A percentile compares a stretch with the other conserved stretches of the same genome.
phyloP scores from a whole-genome alignment of 1,140 invertebrate genomes.

The Halictus rubicundus region DNA sequence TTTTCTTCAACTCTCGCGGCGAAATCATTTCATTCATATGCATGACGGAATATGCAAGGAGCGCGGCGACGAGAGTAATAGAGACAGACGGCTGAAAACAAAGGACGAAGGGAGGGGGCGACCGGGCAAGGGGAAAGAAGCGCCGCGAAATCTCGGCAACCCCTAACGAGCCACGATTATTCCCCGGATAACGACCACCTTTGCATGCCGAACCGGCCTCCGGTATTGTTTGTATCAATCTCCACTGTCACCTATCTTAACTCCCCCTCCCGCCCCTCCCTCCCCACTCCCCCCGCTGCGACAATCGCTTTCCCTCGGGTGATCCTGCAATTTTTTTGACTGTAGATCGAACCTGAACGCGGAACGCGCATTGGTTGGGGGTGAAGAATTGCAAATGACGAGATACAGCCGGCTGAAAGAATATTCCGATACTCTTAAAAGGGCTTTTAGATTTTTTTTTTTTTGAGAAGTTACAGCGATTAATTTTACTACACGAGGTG shows the following conservation, averaged over 20 bases:
- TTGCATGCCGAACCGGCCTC: conserved; percentile 34
- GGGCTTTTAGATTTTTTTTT: too few relatives aligned
- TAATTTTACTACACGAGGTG: too few relatives aligned
- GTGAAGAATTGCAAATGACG: too few relatives aligned
- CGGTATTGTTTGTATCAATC: conserved; percentile 31
- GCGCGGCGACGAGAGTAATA: background rate
- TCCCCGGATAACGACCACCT: conserved; percentile 58
- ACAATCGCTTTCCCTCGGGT: background rate
- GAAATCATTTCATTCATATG: conserved; percentile 71
- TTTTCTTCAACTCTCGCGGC: conserved; percentile 51
- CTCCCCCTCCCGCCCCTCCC: too few relatives aligned
- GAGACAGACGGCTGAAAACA: background rate
- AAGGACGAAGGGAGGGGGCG: background rate
- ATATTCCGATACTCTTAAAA: too few relatives aligned
- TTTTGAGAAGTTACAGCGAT: too few relatives aligned
- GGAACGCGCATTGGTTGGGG: too few relatives aligned
- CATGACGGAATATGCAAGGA: conserved; percentile 60
- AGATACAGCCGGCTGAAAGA: too few relatives aligned
- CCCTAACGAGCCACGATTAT: conserved; percentile 68
- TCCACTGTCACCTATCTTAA: background rate
- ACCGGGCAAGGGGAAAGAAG: background rate
- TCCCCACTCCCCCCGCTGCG: background rate
- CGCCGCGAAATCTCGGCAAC: conserved; percentile 50
- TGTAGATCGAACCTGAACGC: background rate
- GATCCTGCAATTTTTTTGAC: too few relatives aligned